These are phyloP conservation scores for Nerophis lumbriciformis DNA, from an alignment of 2,113 vertebrate species.

Conservation along the genomic window DNA sequence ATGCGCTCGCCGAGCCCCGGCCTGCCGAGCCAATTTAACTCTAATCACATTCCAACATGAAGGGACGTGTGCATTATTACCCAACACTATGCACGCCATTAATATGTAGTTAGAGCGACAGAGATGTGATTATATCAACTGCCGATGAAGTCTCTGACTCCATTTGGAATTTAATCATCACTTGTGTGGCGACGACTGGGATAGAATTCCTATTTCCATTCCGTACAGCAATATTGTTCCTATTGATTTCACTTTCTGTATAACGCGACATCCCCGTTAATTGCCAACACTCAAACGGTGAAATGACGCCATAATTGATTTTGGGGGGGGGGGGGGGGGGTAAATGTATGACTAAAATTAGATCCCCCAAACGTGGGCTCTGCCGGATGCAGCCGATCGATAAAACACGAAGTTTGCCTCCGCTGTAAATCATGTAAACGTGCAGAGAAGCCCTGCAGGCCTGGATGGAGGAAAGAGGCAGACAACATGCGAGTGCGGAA, in stretches of 20 bases:
- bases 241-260: constrained; percentile 30
- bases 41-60: constrained; percentile 42
- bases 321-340: background rate
- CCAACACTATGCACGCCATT: constrained; percentile 23
- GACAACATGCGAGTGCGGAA: constrained; percentile 6
- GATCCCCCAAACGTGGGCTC: constrained; percentile 6
- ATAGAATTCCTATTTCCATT: constrained; percentile 16
- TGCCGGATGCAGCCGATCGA: constrained; percentile 31
- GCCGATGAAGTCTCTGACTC: constrained; percentile 40
- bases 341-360: constrained; percentile 4
- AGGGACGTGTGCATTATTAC: constrained; percentile 23
- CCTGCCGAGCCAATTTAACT: constrained; percentile 32
- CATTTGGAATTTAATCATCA: constrained; percentile 36
- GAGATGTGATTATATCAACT: constrained; percentile 40
- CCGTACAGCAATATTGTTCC: constrained; percentile 13
- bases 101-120: constrained; percentile 38
- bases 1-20: constrained; percentile 14
- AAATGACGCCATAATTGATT: constrained; percentile 11
- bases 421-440: constrained; percentile 28
- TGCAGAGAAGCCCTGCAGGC: constrained; percentile 12
- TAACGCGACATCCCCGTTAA: background rate
- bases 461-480: constrained; percentile 12
- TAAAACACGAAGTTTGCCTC: constrained; percentile 24
- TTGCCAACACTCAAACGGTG: background rate
- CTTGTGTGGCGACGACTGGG: constrained; percentile 11